Percentiles rank a stretch among this genome's conserved stretches.
These are phyloP conservation scores for Synanthedon andrenaeformis DNA, from an alignment of 2,888 invertebrate species.

Conservation along the genomic window DNA sequence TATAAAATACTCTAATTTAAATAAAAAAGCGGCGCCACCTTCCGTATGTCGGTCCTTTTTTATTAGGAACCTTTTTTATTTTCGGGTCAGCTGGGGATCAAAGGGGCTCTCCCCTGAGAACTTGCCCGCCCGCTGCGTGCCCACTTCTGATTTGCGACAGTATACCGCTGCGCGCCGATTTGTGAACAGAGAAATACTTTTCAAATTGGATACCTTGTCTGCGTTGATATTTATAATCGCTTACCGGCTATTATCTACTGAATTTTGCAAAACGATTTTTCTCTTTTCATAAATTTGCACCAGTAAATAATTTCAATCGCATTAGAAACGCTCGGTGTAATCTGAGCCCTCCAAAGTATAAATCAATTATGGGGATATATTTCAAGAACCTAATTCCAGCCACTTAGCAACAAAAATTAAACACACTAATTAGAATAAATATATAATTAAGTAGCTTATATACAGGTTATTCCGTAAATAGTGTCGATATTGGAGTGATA, in stretches of 20 bases:
- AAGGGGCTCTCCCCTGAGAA: slow-evolving; percentile 64
- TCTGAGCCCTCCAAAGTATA: too few species aligned
- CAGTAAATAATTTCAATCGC: too few species aligned
- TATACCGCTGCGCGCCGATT: slow-evolving; percentile 57
- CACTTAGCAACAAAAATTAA: too few species aligned
- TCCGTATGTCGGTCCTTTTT: slow-evolving; percentile 70
- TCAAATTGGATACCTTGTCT: slow-evolving; percentile 59
- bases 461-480: too few species aligned
- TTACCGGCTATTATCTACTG: slow-evolving; percentile 25
- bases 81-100: slow-evolving; percentile 70
- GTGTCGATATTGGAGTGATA: too few species aligned
- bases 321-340: too few species aligned
- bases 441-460: too few species aligned
- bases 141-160: slow-evolving; percentile 63
- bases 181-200: slow-evolving; percentile 63
- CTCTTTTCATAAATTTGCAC: slow-evolving; percentile 16
- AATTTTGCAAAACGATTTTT: slow-evolving; percentile 23
- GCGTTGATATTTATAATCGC: slow-evolving; percentile 64
- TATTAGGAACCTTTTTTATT: slow-evolving; percentile 70
- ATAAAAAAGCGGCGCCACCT: slow-evolving; percentile 71
- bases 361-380: too few species aligned
- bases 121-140: slow-evolving; percentile 22
- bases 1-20: slow-evolving; percentile 72
- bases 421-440: too few species aligned
- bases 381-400: too few species aligned